phyloP scores from a whole-genome alignment of 2,888 invertebrate genomes.

The Drosophila formosana region DNA sequence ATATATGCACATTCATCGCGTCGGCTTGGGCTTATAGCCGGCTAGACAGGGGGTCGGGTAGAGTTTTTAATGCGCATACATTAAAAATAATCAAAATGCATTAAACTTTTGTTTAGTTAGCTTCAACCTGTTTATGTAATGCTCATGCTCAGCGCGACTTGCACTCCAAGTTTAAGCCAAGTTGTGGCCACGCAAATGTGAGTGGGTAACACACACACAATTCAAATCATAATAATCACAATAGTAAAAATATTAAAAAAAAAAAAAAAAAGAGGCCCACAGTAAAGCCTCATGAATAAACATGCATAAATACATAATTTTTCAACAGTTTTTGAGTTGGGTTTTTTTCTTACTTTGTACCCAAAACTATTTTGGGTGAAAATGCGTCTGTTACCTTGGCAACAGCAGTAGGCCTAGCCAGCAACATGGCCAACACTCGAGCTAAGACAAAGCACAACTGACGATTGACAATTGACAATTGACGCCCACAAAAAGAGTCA shows the following conservation, averaged over 20 bases:
- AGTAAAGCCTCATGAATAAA: conserved; percentile 67
- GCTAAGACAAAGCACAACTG: conserved; percentile 37
- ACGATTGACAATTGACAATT: conserved; percentile 54
- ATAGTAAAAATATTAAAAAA: conserved; percentile 8
- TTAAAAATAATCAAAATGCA: conserved; percentile 75
- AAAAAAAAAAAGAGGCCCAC: conserved; percentile 30
- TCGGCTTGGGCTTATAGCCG: not conserved
- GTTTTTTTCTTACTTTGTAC: conserved; percentile 27
- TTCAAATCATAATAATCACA: conserved; percentile 40
- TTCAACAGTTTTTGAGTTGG: conserved; percentile 28
- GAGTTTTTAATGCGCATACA: conserved; percentile 59
- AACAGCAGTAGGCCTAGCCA: conserved; percentile 59
- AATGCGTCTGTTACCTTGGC: conserved; percentile 42
- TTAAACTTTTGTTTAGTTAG: conserved; percentile 72
- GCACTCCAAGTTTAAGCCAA: conserved; percentile 23
- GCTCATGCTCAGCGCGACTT: conserved; percentile 20
- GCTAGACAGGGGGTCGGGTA: not conserved
- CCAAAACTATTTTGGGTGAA: conserved; percentile 26
- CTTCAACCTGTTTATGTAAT: conserved; percentile 59
- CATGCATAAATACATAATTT: conserved; percentile 65
- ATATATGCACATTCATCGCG: conserved; percentile 55
- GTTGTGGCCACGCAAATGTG: conserved; percentile 31
- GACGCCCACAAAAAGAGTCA: conserved; percentile 61
- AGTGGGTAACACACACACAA: conserved; percentile 42
- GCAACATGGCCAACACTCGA: conserved; percentile 35